These are phyloP conservation scores for Scaptomyza reducta DNA, from an alignment of 2,888 invertebrate species.

Conservation along the genomic window DNA sequence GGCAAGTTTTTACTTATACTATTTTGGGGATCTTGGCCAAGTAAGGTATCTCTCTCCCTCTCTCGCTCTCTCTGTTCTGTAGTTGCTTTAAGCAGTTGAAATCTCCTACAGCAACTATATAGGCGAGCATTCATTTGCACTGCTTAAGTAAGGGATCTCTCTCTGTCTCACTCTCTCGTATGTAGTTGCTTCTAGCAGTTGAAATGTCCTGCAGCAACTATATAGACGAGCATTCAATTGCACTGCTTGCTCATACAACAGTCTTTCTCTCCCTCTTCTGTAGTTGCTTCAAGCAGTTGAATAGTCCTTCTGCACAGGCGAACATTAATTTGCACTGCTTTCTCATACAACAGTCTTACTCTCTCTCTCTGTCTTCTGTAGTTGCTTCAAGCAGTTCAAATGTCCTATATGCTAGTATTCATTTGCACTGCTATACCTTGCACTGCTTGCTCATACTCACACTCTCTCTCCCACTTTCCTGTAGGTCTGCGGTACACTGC, in stretches of 20 bases:
- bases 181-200: neutral
- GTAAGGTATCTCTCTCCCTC: neutral
- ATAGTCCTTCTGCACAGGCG: no score
- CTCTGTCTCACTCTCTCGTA: no score
- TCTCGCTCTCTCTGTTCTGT: no score
- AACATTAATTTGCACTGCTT: no score
- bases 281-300: no score
- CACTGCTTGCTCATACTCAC: neutral
- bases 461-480: conserved; percentile 5
- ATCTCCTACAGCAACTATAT: neutral
- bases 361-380: neutral
- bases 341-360: no score
- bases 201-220: neutral
- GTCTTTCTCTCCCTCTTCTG: neutral
- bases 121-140: neutral
- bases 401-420: neutral
- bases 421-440: neutral
- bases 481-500: conserved; percentile 89
- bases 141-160: neutral
- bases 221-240: neutral
- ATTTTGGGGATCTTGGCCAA: neutral
- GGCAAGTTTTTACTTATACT: neutral
- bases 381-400: neutral
- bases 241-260: neutral
- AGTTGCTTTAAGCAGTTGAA: neutral